Evolutionary conservation across 2,888 invertebrate genomes (phyloP), one percentile per base, ranked within the genome.

Genomic region (Caradrina kadenii): DNA sequence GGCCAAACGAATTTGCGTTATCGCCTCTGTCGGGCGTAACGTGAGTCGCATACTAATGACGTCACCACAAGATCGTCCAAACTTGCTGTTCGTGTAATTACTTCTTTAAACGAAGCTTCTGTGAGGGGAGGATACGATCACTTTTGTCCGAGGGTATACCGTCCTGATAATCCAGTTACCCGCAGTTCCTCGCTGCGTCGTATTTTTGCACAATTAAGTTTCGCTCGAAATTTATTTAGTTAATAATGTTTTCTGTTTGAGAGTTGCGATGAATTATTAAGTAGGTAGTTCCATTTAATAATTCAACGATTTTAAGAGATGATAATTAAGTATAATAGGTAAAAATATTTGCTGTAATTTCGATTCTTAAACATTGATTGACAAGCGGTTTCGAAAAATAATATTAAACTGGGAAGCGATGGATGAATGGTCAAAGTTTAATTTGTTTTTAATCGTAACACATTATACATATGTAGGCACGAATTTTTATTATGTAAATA

Each of bases 1-100:
- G 92, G 89, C 91, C 92, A 95, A 95, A 94, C 94, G 95, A 95
- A 95, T 95, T 96, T 95, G 94, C 93, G 94, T 95, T 95, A 96
- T 96, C 96, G 94, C 94, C 93, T 93, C 90, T 87, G 87, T 92
- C 90, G 89, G 88, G 89, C 86, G 85, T 86, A 86, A 89, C 93
- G 92, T 90, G 91, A 83, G 88, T 86, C 90, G 96, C 94, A 96
- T 96, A 95, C 93, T 94, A 94, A 95, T 91, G 89, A 84, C 87
- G 86, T 85, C 86, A 86, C 86, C 87, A 73, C 86, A 86, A 89
- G 88, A 90, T 88, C 90, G 89, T 86, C 90, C 90, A 83, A 92
- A 94, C 91, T 94, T 92, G 90, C 91, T 90, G 90, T 88, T 93
- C 90, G 85, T 91, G 92, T 95, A 95, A 96, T 95, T 94, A 95